Base-by-base conservation (phyloP, 2,888 invertebrate genomes). In the Sphecodes monilicornis region DNA sequence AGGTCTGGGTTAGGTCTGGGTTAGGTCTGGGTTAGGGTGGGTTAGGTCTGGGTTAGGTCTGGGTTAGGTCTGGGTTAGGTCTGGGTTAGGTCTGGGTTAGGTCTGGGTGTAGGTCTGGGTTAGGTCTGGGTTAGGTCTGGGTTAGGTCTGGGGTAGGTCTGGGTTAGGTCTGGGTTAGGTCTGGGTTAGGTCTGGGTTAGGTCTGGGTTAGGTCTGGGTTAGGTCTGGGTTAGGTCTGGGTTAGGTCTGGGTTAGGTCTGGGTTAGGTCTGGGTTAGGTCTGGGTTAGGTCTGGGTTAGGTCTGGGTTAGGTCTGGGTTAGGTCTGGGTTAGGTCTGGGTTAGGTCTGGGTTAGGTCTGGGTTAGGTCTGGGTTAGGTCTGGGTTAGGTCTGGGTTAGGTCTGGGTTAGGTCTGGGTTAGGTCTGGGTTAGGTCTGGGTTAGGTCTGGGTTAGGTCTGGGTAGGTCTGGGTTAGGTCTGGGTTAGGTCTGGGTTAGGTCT, bases 1-100 rank as follows among this genome's bases (percentile, higher is more conserved):
- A 60, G 60, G 60, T 60, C 60, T 60, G 60, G 60, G 60, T 60
- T 60, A 60, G 60, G 60, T 60, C 60, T 60, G 60, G 60, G 60
- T 60, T 60, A 60, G 60, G 60, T 60, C 60, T 60, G 60, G 18
- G 60, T 60, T 60, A 60, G 60, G 60, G 22, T 60, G 26, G 60
- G 60, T 60, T 26, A n/a, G 60, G 60, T 18, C 26, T 60, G 26
- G 60, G 60, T 60, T 26, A n/a, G 60, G 60, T 18, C 26, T 60
- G 26, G 60, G 60, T 60, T 26, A n/a, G 60, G 60, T 18, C 26
- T 60, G 26, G 60, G 60, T 60, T 26, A n/a, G 60, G 60, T 18
- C 26, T 60, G 26, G 60, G 60, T 60, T 26, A n/a, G 60, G 60
- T 18, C 22, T 60, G 22, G 60, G 60, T 60, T n/a, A n/a, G 60